A percentile compares a stretch with the other conserved stretches of the same genome.
phyloP scores from a whole-genome alignment of 2,888 invertebrate species.

The Drosophila ezoana region DNA sequence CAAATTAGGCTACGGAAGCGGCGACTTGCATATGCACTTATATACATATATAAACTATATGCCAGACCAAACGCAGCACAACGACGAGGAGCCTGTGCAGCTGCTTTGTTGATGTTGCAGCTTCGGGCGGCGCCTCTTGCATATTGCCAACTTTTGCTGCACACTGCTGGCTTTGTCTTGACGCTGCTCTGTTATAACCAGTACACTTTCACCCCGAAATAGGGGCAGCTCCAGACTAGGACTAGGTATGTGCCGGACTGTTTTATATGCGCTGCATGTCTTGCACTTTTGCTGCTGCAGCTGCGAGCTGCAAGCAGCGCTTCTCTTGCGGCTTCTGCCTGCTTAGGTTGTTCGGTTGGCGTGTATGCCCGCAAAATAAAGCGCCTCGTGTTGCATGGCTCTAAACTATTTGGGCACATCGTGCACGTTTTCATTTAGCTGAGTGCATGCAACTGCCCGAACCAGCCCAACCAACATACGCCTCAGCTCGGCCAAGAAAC shows the following conservation, averaged over 20 bases:
- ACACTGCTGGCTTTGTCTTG: slow-evolving; percentile 50
- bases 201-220: slow-evolving; percentile 49
- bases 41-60: slow-evolving; percentile 4
- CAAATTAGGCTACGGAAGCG: slow-evolving; percentile 70
- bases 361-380: slow-evolving; percentile 53
- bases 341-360: slow-evolving; percentile 48
- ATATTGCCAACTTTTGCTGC: slow-evolving; percentile 24
- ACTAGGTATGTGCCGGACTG: slow-evolving; percentile 36
- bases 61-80: slow-evolving; percentile 2
- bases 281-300: slow-evolving; percentile 52
- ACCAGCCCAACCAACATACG: slow-evolving; percentile 19
- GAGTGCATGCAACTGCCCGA: slow-evolving; percentile 69
- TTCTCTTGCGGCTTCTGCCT: slow-evolving; percentile 39
- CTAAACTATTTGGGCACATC: slow-evolving; percentile 71
- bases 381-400: slow-evolving; percentile 64
- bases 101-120: slow-evolving; percentile 40
- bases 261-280: slow-evolving; percentile 67
- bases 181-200: slow-evolving; percentile 21
- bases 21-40: slow-evolving; percentile 49
- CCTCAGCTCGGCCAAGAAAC: slow-evolving; percentile 17
- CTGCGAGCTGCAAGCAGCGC: slow-evolving; percentile 23
- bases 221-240: slow-evolving; percentile 25
- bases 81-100: slow-evolving; percentile 13
- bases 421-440: slow-evolving; percentile 79
- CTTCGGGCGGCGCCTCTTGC: slow-evolving; percentile 26